phyloP scores from a whole-genome alignment of 2,797 vertebrate species.

The Poecilia wingei region DNA sequence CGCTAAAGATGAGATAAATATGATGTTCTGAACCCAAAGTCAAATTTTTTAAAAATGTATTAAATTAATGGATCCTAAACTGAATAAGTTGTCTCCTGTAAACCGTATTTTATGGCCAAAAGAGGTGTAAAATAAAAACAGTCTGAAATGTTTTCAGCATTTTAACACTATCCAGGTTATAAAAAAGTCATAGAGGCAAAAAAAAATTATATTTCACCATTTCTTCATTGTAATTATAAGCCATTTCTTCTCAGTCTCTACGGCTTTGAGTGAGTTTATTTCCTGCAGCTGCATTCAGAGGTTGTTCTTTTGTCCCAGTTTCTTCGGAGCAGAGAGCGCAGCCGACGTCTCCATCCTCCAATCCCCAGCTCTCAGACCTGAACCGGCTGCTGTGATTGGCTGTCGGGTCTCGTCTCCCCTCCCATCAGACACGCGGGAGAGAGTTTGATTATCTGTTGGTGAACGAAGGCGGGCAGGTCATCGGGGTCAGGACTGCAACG shows the following conservation, averaged over 20 bases:
- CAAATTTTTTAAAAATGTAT: neutral
- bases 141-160: conserved; percentile 27
- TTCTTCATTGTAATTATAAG: conserved; percentile 30
- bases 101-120: conserved; percentile 32
- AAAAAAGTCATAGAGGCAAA: conserved; percentile 46
- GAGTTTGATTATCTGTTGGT: conserved; percentile 41
- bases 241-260: conserved; percentile 17
- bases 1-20: neutral
- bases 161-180: conserved; percentile 27
- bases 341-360: conserved; percentile 41
- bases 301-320: conserved; percentile 39
- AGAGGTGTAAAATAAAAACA: conserved; percentile 47
- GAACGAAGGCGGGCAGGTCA: conserved; percentile 38
- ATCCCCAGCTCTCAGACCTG: conserved; percentile 31
- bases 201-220: conserved; percentile 2
- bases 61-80: conserved; percentile 9
- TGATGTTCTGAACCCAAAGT: neutral
- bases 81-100: conserved; percentile 11
- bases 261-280: conserved; percentile 39
- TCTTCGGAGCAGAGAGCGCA: conserved; percentile 43
- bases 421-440: conserved; percentile 61
- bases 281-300: conserved; percentile 31
- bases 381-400: conserved; percentile 64
- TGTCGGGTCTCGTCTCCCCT: conserved; percentile 55
- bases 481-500: conserved; percentile 91